Evolutionary conservation across 2,888 invertebrate species (phyloP).

Genomic region (Melinopterus prodromus): DNA sequence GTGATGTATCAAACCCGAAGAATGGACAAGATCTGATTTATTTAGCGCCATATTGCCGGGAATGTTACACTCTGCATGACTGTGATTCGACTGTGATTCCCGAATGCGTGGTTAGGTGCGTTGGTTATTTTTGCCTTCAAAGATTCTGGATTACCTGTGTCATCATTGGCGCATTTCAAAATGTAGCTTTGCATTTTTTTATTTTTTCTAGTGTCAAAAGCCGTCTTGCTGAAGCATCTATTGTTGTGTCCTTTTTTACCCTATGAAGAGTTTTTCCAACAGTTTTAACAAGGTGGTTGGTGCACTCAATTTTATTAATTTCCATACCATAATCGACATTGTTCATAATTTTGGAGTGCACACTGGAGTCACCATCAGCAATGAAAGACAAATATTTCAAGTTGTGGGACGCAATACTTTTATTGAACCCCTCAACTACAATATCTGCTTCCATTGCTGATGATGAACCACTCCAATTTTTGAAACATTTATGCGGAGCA

Average conservation of each 20-base stretch:
- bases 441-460: constrained; percentile 49
- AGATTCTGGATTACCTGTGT: no score
- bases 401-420: constrained; percentile 43
- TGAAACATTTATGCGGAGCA: constrained; percentile 48
- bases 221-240: no score
- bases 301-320: constrained; percentile 23
- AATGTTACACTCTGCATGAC: no score
- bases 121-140: no score
- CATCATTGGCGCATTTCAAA: no score
- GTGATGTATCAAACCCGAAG: no score
- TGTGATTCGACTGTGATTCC: no score
- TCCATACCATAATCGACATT: neutral
- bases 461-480: constrained; percentile 47
- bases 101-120: no score
- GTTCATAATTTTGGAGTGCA: constrained; percentile 19
- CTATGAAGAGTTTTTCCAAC: constrained; percentile 19
- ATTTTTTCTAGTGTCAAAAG: no score
- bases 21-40: no score
- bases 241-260: neutral
- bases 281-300: constrained; percentile 15
- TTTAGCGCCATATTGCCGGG: no score
- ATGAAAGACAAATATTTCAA: constrained; percentile 32
- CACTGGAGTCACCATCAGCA: constrained; percentile 23
- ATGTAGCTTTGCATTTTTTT: no score
- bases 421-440: constrained; percentile 46